Conservation (phyloP, 2,797 vertebrate genomes). For the Falco peregrinus region DNA sequence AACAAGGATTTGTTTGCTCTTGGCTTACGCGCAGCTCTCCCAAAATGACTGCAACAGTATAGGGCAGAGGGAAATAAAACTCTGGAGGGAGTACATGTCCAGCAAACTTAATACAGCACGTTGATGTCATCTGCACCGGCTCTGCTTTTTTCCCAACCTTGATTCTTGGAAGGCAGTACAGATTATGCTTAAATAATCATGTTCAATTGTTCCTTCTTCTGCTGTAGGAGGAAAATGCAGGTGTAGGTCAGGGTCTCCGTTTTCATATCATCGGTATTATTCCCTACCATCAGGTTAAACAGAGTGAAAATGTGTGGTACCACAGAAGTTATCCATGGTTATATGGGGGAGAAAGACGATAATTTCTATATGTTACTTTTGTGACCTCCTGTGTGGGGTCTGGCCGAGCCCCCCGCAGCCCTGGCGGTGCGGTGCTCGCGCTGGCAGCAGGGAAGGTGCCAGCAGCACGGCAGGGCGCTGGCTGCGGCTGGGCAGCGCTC, state of each 20-base stretch:
- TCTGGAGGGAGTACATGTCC: neutral
- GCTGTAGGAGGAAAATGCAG: neutral
- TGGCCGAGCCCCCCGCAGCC: too few species aligned
- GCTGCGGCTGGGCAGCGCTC: too few species aligned
- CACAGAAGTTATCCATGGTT: neutral
- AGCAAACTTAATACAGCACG: neutral
- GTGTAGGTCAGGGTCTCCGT: neutral
- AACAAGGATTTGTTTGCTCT: neutral
- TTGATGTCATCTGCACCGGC: neutral
- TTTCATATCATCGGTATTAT: neutral
- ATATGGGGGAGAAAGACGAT: too few species aligned
- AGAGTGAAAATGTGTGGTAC: neutral
- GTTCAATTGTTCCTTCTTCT: neutral
- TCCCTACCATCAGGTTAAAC: neutral
- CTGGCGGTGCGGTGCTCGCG: too few species aligned
- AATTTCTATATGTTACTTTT: neutral
- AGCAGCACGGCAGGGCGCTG: too few species aligned
- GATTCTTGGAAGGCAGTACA: neutral
- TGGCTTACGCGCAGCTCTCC: neutral
- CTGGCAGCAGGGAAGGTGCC: too few species aligned
- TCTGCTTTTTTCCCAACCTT: neutral
- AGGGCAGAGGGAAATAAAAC: neutral
- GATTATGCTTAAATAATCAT: neutral
- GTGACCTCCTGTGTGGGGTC: neutral
- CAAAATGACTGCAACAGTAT: neutral